These are phyloP conservation scores for Drosophila borealis DNA, from an alignment of 2,888 invertebrate genomes.

Conservation along the genomic window DNA sequence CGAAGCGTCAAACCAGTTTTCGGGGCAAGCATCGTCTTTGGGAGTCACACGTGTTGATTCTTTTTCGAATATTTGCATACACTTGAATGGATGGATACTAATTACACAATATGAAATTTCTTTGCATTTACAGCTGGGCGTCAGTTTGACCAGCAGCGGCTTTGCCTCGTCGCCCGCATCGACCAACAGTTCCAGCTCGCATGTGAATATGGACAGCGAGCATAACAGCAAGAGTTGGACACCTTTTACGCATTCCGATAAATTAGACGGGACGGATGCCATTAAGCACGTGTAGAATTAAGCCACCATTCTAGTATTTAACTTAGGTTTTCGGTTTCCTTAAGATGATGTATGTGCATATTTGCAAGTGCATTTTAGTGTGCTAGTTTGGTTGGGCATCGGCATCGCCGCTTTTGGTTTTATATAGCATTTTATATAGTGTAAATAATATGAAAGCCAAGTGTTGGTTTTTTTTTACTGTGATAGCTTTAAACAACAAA, in stretches of 20 bases:
- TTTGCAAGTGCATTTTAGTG: slow-evolving; percentile 19
- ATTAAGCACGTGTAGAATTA: slow-evolving; percentile 40
- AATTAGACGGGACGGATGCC: slow-evolving; percentile 21
- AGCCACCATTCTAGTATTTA: slow-evolving; percentile 36
- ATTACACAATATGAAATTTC: slow-evolving; percentile 39
- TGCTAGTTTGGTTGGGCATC: slow-evolving; percentile 52
- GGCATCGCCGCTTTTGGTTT: slow-evolving; percentile 54
- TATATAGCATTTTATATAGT: slow-evolving; percentile 51
- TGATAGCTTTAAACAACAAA: slow-evolving; percentile 62
- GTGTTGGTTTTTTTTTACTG: slow-evolving; percentile 55
- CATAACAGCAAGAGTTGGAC: slow-evolving; percentile 45
- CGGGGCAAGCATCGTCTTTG: background rate
- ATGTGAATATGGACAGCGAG: slow-evolving; percentile 23
- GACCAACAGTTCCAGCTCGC: slow-evolving; percentile 39
- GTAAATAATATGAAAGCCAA: slow-evolving; percentile 44
- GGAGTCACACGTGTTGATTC: slow-evolving; percentile 30
- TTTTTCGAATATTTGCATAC: slow-evolving; percentile 26
- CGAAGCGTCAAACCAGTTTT: slow-evolving; percentile 48
- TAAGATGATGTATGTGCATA: slow-evolving; percentile 30
- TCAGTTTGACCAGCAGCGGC: slow-evolving; percentile 69
- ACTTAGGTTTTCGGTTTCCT: slow-evolving; percentile 56
- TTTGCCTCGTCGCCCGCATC: slow-evolving; percentile 59
- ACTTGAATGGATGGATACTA: slow-evolving; percentile 28
- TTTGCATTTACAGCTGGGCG: slow-evolving; percentile 61
- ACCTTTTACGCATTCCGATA: slow-evolving; percentile 40